Conservation (phyloP, 1,140 invertebrate genomes). For the Calephelis virginiensis region DNA sequence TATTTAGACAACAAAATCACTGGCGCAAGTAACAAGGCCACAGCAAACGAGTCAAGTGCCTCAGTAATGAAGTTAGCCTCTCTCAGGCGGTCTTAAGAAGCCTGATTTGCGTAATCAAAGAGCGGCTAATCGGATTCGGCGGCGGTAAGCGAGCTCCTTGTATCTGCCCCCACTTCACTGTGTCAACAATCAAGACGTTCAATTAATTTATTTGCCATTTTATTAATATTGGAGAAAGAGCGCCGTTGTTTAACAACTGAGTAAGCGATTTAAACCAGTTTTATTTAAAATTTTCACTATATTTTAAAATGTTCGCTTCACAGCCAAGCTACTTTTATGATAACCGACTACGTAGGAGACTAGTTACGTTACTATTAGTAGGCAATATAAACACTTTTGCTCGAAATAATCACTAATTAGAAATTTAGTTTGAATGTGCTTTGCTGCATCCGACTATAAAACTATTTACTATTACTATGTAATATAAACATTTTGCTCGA, state of each 20-base stretch:
- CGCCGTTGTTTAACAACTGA: background rate
- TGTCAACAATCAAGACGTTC: background rate
- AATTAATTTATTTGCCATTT: slow-evolving; percentile 10
- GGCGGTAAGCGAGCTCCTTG: slow-evolving; percentile 28
- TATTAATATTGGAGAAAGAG: slow-evolving; percentile 10
- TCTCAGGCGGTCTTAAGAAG: slow-evolving; percentile 44
- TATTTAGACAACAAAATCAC: background rate
- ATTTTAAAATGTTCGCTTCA: too few species aligned
- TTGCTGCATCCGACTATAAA: too few species aligned
- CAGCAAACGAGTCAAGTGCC: background rate
- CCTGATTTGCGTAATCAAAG: slow-evolving; percentile 60
- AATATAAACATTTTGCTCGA: too few species aligned
- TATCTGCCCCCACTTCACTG: slow-evolving; percentile 26
- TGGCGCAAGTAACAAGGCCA: background rate
- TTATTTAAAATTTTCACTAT: too few species aligned
- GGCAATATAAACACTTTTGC: too few species aligned
- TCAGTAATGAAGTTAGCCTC: slow-evolving; percentile 49
- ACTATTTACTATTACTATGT: too few species aligned
- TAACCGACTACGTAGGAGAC: too few species aligned
- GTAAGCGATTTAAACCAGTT: too few species aligned
- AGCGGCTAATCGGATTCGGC: slow-evolving; percentile 51
- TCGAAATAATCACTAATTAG: too few species aligned
- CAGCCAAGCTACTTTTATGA: too few species aligned
- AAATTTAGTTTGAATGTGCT: too few species aligned
- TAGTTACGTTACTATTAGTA: too few species aligned